Conservation (phyloP, 2,113 vertebrate genomes). For the Tichodroma muraria region DNA sequence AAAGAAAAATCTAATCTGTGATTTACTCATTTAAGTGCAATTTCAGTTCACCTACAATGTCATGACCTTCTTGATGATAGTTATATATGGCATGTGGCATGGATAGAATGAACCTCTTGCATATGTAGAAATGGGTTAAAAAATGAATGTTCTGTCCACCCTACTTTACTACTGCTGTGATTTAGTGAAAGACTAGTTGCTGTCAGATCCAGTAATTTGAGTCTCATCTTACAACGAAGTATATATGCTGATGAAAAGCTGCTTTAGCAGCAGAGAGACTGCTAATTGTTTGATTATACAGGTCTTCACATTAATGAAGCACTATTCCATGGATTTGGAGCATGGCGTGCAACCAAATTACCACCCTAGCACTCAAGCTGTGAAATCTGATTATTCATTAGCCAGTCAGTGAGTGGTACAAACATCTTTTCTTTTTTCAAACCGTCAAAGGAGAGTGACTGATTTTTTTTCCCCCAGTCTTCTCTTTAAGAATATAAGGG, state of each 20-base stretch:
- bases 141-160: conserved; percentile 2
- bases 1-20: neutral
- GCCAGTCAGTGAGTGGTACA: conserved; percentile 95
- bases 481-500: conserved; percentile 44
- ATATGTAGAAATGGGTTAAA: conserved; percentile 1
- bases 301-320: conserved; percentile 99
- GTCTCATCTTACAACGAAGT: conserved; percentile 78
- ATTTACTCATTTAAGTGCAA: neutral
- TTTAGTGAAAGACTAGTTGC: conserved; percentile 62
- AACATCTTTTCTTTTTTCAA: conserved; percentile 80
- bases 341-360: conserved; percentile 98
- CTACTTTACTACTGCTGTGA: neutral
- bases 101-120: neutral
- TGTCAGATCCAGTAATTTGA: conserved; percentile 72
- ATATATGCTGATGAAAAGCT: conserved; percentile 92
- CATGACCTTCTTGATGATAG: neutral
- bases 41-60: neutral
- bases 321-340: conserved; percentile 94
- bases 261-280: conserved; percentile 82
- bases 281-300: conserved; percentile 99
- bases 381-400: conserved; percentile 99
- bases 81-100: neutral
- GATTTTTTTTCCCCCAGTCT: conserved; percentile 7
- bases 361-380: conserved; percentile 97
- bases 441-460: conserved; percentile 74